Conservation (phyloP, 2,113 vertebrate genomes). For the Xyliphius kryptos region DNA sequence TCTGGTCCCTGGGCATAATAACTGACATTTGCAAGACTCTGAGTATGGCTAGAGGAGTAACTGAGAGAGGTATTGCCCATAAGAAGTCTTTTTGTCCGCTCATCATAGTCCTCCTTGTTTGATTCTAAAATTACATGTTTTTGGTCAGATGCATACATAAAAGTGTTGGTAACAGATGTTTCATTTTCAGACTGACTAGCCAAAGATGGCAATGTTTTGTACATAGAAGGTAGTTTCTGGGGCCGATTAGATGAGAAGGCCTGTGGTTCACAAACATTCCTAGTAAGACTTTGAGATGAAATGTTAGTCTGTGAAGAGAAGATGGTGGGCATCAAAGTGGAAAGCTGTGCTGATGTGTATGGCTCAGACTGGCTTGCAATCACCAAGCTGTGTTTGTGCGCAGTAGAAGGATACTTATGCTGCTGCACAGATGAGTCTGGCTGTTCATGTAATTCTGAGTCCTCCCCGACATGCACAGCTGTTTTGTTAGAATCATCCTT, state of each 20-base stretch:
- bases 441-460: slow-evolving; percentile 70
- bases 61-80: slow-evolving; percentile 80
- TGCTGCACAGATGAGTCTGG: slow-evolving; percentile 73
- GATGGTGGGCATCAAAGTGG: slow-evolving; percentile 80
- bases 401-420: slow-evolving; percentile 80
- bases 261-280: slow-evolving; percentile 75
- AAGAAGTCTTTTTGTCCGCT: slow-evolving; percentile 78
- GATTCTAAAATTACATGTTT: slow-evolving; percentile 67
- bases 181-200: slow-evolving; percentile 76
- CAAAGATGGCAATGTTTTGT: slow-evolving; percentile 81
- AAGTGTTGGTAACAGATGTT: slow-evolving; percentile 75
- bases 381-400: slow-evolving; percentile 84
- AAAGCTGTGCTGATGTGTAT: slow-evolving; percentile 81
- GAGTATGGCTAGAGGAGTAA: slow-evolving; percentile 84
- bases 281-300: slow-evolving; percentile 70
- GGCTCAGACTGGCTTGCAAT: slow-evolving; percentile 85
- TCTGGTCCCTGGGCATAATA: slow-evolving; percentile 82
- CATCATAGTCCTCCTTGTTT: slow-evolving; percentile 75
- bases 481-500: slow-evolving; percentile 79
- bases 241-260: slow-evolving; percentile 74
- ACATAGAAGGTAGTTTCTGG: slow-evolving; percentile 83
- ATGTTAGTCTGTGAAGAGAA: slow-evolving; percentile 84
- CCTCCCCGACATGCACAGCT: slow-evolving; percentile 67
- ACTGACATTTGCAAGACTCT: slow-evolving; percentile 80
- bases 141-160: slow-evolving; percentile 78